These are phyloP conservation scores for Listronotus bonariensis DNA, from an alignment of 1,140 invertebrate species.

Conservation along the genomic window DNA sequence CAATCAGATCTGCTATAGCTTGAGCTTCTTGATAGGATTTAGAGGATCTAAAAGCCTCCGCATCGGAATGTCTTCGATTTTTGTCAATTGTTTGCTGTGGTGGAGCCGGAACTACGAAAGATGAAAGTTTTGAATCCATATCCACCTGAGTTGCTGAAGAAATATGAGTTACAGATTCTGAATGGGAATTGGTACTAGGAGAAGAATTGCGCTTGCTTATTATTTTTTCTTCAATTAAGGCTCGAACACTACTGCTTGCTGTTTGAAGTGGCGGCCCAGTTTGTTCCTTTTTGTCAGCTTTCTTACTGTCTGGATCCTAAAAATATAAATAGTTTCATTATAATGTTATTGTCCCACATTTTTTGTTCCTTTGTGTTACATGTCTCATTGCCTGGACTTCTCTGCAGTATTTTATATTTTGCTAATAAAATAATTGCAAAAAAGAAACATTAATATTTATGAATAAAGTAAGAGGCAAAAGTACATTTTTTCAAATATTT, in stretches of 20 bases:
- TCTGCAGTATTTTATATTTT: too few species aligned
- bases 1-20: slow-evolving; percentile 60
- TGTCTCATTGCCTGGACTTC: too few species aligned
- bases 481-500: too few species aligned
- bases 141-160: slow-evolving; percentile 57
- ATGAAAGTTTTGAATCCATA: slow-evolving; percentile 59
- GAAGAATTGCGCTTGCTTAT: slow-evolving; percentile 74
- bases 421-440: too few species aligned
- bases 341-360: too few species aligned
- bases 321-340: slow-evolving; percentile 17
- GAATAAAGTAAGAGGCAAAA: too few species aligned
- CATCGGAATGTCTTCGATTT: slow-evolving; percentile 65
- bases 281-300: slow-evolving; percentile 81
- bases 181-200: slow-evolving; percentile 58
- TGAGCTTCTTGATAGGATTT: slow-evolving; percentile 62
- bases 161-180: slow-evolving; percentile 60
- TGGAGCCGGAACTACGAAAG: slow-evolving; percentile 66
- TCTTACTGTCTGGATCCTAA: slow-evolving; percentile 83
- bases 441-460: too few species aligned
- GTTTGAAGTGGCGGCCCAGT: slow-evolving; percentile 82
- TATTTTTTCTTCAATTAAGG: slow-evolving; percentile 89
- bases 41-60: slow-evolving; percentile 66
- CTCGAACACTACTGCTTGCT: slow-evolving; percentile 83
- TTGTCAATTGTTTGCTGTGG: slow-evolving; percentile 61
- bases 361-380: too few species aligned